These are phyloP conservation scores for Epinotia brunnichana DNA, from an alignment of 2,888 invertebrate species.

Conservation along the genomic window DNA sequence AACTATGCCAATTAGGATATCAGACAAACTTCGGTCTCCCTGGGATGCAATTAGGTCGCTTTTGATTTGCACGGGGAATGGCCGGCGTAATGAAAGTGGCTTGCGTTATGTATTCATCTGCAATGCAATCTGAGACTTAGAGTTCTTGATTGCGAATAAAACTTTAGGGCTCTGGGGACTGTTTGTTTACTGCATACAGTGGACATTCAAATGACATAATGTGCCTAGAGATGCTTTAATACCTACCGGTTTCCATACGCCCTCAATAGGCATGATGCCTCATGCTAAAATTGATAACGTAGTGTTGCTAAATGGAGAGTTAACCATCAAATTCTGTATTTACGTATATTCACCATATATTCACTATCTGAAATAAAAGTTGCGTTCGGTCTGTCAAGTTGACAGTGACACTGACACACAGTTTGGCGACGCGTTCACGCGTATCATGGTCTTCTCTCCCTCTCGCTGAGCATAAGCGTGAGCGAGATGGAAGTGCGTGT, in stretches of 20 bases:
- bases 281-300: no score
- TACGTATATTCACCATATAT: no score
- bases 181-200: slow-evolving; percentile 6
- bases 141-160: slow-evolving; percentile 35
- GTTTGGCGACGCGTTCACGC: no score
- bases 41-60: slow-evolving; percentile 34
- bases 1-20: slow-evolving; percentile 36
- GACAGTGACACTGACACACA: no score
- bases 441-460: no score
- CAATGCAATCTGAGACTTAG: slow-evolving; percentile 36
- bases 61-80: slow-evolving; percentile 38
- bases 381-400: no score
- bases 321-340: no score
- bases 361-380: no score
- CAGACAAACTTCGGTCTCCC: slow-evolving; percentile 20
- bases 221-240: neutral
- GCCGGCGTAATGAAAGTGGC: slow-evolving; percentile 32
- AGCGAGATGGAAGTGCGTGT: no score
- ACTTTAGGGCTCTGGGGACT: slow-evolving; percentile 30
- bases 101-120: slow-evolving; percentile 32
- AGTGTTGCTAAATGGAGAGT: no score
- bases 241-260: neutral
- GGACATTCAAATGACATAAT: neutral
- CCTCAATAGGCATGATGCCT: no score
- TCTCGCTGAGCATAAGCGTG: no score